Evolutionary conservation across 2,888 invertebrate genomes (phyloP).

Genomic region (Hedychridium roseum): DNA sequence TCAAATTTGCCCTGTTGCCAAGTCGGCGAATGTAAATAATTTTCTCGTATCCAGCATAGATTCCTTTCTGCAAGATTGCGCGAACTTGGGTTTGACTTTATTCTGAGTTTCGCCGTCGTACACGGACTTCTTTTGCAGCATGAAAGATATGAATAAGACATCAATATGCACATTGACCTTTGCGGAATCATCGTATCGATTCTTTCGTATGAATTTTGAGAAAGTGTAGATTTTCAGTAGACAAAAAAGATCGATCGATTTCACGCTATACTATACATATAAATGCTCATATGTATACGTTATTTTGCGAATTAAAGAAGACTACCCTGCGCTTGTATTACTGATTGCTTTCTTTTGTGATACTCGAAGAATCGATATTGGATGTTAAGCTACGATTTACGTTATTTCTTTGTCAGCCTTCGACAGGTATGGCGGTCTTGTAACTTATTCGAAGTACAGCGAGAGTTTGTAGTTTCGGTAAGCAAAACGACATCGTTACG

Average conservation of each 20-base stretch:
- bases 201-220: conserved; percentile 23
- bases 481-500: too few species aligned
- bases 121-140: conserved; percentile 6
- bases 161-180: too few species aligned
- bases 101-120: conserved; percentile 5
- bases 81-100: conserved; percentile 27
- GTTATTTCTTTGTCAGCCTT: conserved; percentile 7
- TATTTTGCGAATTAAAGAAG: not conserved
- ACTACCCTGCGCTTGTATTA: too few species aligned
- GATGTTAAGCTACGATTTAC: conserved; percentile 21
- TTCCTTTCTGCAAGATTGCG: conserved; percentile 22
- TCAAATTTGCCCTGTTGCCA: too few species aligned
- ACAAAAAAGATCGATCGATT: conserved; percentile 2
- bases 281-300: conserved; percentile 7
- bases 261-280: conserved; percentile 1
- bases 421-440: conserved; percentile 4
- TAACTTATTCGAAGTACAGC: not conserved
- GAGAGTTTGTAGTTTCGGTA: too few species aligned
- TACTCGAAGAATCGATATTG: conserved; percentile 27
- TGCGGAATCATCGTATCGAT: conserved; percentile 32
- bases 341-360: too few species aligned
- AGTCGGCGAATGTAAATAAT: too few species aligned
- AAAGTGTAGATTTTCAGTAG: conserved; percentile 7
- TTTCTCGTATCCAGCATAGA: conserved; percentile 34
- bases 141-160: conserved; percentile 1